Evolutionary conservation across 2,888 invertebrate genomes (phyloP).

Genomic region (Rhyacophila evoluta): DNA sequence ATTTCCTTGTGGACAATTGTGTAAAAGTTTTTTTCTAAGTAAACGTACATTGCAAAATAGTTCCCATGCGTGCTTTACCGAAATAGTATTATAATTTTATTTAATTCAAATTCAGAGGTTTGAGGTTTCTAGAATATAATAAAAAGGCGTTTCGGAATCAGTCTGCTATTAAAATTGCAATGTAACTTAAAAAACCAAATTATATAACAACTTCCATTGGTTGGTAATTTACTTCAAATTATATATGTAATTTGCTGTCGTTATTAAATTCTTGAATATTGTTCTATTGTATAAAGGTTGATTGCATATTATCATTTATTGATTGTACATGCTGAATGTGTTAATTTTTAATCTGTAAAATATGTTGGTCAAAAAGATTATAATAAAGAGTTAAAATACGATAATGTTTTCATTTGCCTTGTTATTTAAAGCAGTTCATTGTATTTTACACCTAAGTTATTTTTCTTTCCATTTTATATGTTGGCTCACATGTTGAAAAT

Average conservation of each 20-base stretch:
- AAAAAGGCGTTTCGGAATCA: too few relatives aligned
- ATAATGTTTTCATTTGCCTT: background rate
- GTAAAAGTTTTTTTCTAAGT: background rate
- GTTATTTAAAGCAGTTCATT: background rate
- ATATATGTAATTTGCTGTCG: too few relatives aligned
- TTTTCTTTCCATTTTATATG: too few relatives aligned
- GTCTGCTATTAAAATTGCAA: too few relatives aligned
- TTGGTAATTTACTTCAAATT: too few relatives aligned
- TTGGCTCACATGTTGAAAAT: too few relatives aligned
- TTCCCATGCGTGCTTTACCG: background rate
- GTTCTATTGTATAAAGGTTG: background rate
- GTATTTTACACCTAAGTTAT: too few relatives aligned
- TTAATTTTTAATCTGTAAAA: conserved; percentile 15
- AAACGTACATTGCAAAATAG: background rate
- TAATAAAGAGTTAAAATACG: conserved; percentile 18
- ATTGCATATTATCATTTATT: background rate
- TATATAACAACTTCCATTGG: too few relatives aligned
- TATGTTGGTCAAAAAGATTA: background rate
- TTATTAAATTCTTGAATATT: background rate
- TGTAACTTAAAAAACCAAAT: too few relatives aligned
- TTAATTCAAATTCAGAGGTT: background rate
- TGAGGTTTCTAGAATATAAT: too few relatives aligned
- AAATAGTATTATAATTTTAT: background rate
- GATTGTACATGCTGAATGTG: background rate
- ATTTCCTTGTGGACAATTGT: background rate